These are phyloP conservation scores for Scaeva pyrastri DNA, from an alignment of 2,888 invertebrate species.

Conservation along the genomic window DNA sequence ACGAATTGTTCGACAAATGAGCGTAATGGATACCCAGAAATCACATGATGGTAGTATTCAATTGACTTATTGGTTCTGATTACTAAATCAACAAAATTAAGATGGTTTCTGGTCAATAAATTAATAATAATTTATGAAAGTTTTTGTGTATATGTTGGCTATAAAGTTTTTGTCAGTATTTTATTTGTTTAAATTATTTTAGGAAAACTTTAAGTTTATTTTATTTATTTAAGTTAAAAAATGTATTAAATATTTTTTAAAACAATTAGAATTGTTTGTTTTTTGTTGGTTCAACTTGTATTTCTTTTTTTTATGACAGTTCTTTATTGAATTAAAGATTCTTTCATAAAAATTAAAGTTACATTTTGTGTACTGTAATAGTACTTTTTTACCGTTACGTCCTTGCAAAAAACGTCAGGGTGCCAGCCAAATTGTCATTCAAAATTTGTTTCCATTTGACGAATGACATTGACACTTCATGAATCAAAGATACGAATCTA, in stretches of 20 bases:
- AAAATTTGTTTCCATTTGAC: no score
- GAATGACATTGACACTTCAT: no score
- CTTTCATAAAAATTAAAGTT: no score
- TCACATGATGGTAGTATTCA: conserved; percentile 92
- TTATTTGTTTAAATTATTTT: conserved; percentile 43
- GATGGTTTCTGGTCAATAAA: background rate
- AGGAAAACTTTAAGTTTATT: conserved; percentile 20
- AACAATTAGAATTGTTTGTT: background rate
- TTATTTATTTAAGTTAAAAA: conserved; percentile 4
- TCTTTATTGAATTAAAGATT: no score
- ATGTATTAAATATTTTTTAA: conserved; percentile 27
- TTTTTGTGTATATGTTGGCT: conserved; percentile 2
- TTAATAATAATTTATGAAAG: background rate
- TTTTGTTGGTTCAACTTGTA: background rate
- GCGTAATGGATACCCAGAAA: conserved; percentile 92
- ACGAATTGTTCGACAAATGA: conserved; percentile 90
- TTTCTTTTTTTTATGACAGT: no score
- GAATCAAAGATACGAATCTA: no score
- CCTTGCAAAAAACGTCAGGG: no score
- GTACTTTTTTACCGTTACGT: no score
- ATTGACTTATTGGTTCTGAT: conserved; percentile 95
- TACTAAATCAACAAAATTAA: background rate
- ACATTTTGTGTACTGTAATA: no score
- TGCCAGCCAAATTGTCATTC: no score
- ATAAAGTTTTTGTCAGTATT: conserved; percentile 68